These are phyloP conservation scores for Daboia siamensis DNA, from an alignment of 2,113 vertebrate species.

Conservation along the genomic window DNA sequence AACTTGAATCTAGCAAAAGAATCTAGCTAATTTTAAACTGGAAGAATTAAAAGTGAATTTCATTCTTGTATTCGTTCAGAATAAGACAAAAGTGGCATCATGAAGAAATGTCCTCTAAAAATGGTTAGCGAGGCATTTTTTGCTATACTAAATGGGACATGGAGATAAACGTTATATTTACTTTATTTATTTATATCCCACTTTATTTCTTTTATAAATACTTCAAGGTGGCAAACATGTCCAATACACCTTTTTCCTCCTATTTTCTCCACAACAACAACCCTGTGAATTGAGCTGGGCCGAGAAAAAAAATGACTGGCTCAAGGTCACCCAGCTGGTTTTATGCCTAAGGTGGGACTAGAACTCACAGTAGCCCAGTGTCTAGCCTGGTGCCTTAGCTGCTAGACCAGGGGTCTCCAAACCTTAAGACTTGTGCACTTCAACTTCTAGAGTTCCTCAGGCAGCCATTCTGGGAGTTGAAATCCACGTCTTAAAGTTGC, in stretches of 20 bases:
- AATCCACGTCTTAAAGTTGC: not conserved
- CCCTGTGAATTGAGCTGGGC: not conserved
- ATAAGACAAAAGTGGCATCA: not conserved
- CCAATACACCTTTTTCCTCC: not conserved
- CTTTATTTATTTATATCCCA: not conserved
- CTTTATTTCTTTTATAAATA: not conserved
- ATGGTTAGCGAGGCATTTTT: not conserved
- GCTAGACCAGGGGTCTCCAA: not conserved
- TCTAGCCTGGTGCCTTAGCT: not conserved
- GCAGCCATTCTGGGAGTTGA: not conserved
- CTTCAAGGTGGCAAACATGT: not conserved
- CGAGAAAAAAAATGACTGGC: not conserved
- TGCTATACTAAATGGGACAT: not conserved
- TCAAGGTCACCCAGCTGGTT: not conserved
- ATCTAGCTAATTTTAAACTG: not conserved
- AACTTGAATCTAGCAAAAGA: not conserved
- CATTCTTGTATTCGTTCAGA: not conserved
- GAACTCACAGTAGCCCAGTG: not conserved
- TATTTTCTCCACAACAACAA: not conserved
- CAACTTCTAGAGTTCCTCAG: not conserved
- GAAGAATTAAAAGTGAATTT: not conserved
- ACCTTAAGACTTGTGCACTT: no score
- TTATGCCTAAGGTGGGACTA: not conserved
- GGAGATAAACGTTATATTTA: not conserved
- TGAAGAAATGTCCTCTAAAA: not conserved